Conservation (phyloP, 1,140 invertebrate genomes). For the Diorhabda sublineata region DNA sequence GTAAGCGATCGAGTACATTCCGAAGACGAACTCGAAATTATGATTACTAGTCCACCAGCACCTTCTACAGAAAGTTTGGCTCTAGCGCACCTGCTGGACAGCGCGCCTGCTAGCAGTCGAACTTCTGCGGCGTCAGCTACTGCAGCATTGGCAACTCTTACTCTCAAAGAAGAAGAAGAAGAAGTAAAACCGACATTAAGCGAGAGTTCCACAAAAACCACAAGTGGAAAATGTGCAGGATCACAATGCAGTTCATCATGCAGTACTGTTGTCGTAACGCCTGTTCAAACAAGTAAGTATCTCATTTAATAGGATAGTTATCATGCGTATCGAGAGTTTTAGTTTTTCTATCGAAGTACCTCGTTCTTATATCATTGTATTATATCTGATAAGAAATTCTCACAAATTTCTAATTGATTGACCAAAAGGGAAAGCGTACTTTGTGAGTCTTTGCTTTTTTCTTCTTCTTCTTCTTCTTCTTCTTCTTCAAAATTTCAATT, state of each 20-base stretch:
- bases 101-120: conserved; percentile 53
- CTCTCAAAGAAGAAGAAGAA: conserved; percentile 43
- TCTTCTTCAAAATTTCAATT: too few relatives aligned
- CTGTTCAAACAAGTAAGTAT: conserved; percentile 48
- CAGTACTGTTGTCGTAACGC: conserved; percentile 74
- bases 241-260: conserved; percentile 79
- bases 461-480: neutral
- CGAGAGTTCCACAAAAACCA: conserved; percentile 44
- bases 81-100: conserved; percentile 63
- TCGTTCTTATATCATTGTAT: too few relatives aligned
- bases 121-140: conserved; percentile 51
- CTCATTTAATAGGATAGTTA: too few relatives aligned
- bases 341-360: too few relatives aligned
- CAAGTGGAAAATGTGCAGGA: conserved; percentile 51
- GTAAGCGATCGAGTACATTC: conserved; percentile 91
- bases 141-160: conserved; percentile 34
- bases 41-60: conserved; percentile 70
- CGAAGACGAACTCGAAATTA: conserved; percentile 84
- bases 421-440: too few relatives aligned
- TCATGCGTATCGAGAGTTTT: too few relatives aligned
- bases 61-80: conserved; percentile 72
- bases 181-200: conserved; percentile 37
- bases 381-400: too few relatives aligned
- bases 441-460: conserved; percentile 31
- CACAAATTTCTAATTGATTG: too few relatives aligned